Evolutionary conservation across 2,113 vertebrate species (phyloP), one percentile per base, ranked within the genome.

Genomic region (Kryptolebias marmoratus): DNA sequence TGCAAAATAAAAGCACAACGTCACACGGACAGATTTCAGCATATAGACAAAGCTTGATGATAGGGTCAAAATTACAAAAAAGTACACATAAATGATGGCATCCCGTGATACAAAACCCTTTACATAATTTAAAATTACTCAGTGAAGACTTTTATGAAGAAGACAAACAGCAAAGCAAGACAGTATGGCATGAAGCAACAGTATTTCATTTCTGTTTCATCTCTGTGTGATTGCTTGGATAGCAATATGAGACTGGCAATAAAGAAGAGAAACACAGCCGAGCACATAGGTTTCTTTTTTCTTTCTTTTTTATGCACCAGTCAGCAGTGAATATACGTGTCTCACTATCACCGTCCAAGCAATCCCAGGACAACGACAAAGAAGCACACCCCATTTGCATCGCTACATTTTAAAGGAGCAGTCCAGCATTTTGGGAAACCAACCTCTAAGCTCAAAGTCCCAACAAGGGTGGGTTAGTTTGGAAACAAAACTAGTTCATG

Each of bases 141-240:
- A 59, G 13, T 11, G 53, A 54, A 53, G 22, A 67, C 48, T 50
- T 68, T 8, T 62, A 4, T 36, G 59, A 47, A 74, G 31, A 2
- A 70, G 73, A 79, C 71, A 55, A 73, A 77, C 59, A 68, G 54
- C 47, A 82, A 80, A 80, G 50, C 73, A 58, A 60, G 85, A 83
- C 66, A 61, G 75, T 53, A 42, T 50, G 54, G 53, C 5, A n/a
- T 59, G 58, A 66, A 58, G 63, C 44, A 59, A 70, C 28, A 63
- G 53, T 47, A 47, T 80, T 66, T 36, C 66, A 71, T 30, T 32
- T 64, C 69, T 15, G 18, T 60, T 72, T 61, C 11, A 53, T 75
- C 61, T 72, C 47, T 9, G 8, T 75, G 72, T 80, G 80, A 85
- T 71, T 77, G 60, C 64, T 55, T 55, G 75, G 71, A 53, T 63